A percentile compares a stretch with the other conserved stretches of the same genome.
These are phyloP conservation scores for Gnathochromis pfefferi DNA, from an alignment of 2,113 vertebrate genomes.

Conservation along the genomic window DNA sequence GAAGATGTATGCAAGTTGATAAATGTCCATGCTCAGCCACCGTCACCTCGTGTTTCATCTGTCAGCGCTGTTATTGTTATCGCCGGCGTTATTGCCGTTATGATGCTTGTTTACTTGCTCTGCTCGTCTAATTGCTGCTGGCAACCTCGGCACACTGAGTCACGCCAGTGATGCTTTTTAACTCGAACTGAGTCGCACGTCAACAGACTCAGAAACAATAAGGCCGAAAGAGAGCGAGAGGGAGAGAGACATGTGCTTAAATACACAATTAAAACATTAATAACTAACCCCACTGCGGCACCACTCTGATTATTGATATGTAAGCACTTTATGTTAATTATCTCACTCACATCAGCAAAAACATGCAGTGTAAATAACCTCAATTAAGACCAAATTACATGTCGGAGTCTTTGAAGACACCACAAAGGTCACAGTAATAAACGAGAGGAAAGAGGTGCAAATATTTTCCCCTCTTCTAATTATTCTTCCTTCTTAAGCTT, in stretches of 20 bases:
- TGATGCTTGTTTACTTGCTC: constrained; percentile 1
- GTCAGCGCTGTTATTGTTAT: neutral
- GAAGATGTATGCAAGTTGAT: neutral
- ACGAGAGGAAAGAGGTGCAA: neutral
- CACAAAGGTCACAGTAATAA: neutral
- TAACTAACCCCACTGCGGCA: neutral
- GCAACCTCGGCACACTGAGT: neutral
- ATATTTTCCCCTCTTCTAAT: neutral
- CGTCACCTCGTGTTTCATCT: neutral
- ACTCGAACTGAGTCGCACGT: neutral
- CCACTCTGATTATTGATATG: neutral
- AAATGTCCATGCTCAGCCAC: neutral
- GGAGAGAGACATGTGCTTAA: neutral
- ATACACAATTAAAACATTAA: neutral
- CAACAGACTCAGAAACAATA: neutral
- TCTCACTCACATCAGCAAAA: neutral
- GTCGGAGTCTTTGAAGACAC: neutral
- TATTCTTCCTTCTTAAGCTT: neutral
- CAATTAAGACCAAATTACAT: neutral
- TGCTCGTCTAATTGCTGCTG: neutral
- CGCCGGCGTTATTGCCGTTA: neutral
- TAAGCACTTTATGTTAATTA: neutral
- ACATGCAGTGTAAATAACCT: neutral
- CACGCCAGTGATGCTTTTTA: neutral
- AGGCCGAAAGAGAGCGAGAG: neutral